Evolutionary conservation across 2,113 vertebrate genomes (phyloP), one percentile per base, ranked within the genome.

Genomic region (Bubo scandiacus): DNA sequence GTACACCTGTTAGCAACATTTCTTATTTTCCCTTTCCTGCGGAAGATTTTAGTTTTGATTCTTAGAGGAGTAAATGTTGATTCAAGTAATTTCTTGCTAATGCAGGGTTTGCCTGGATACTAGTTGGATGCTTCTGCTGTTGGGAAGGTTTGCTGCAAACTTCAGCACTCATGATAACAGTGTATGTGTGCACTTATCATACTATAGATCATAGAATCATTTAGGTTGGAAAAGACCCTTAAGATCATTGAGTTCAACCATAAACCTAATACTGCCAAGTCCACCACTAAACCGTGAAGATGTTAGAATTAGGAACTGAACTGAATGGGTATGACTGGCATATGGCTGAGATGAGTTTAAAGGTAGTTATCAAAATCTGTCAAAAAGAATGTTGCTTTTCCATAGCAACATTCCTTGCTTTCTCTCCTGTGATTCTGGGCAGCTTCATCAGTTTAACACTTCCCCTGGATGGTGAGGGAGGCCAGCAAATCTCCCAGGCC

Each of bases 401-500:
- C 21, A n/a, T 20, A 84, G 34, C 15, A 81, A 22, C 14, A 10
- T 86, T 63, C 32, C 19, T 61, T 68, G n/a, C 86, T 77, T 86
- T 45, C 29, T 55, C 13, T 61, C 20, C 36, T 65, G 40, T 15
- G 19, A 3, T 61, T 89, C 42, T 47, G 25, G 40, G 11, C n/a
- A 67, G 57, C 58, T 89, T 73, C 4, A 29, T 42, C 22, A 72
- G 36, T 58, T 75, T 42, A 80, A 47, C 11, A 4, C 25, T 77
- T 75, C 25, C 27, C 11, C 47, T 54, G 54, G 18, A 47, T n/a
- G 42, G 12, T 57, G 40, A 63, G 12, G 12, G n/a, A 83, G 27
- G 34, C 25, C 70, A 79, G 29, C 0, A 0, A 82, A 62, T 40
- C 45, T 47, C 52, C 29, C 26, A 5, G 8, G 20, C 15, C 40